Evolutionary conservation across 2,888 invertebrate genomes (phyloP), one percentile per base, ranked within the genome.

Genomic region (Drosophila picticornis): DNA sequence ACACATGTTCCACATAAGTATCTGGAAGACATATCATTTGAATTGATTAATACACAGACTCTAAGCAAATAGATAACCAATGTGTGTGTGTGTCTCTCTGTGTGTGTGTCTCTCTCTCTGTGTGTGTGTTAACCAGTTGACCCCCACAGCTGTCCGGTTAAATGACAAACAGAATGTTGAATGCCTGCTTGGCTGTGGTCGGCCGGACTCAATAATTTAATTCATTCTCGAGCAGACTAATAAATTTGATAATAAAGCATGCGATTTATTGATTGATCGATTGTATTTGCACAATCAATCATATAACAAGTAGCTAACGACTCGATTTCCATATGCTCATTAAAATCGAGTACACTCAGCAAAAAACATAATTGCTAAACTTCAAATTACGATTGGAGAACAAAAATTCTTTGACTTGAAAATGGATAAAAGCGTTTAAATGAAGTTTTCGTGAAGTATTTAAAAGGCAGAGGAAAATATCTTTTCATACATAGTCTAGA

Each of bases 251-350:
- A 62, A 65, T 70, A 69, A 55, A 52, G 46, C 46, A 51, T 57
- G 11, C 56, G 60, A 67, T 48, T 50, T 51, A 11, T 50, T 85
- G 83, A 81, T 78, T 85, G 83, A 84, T 78, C 77, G 75, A 85
- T 81, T 74, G 48, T 67, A 25, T 40, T 22, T 34, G 53, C 43
- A 46, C 56, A 71, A 83, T 81, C 86, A 84, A 81, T 85, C 79
- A 72, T 31, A n/a, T 13, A 46, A 31, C 7, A n/a, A 36, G 48
- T 13, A 32, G 13, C 55, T 7, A 56, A 55, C 36, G 31, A 56
- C n/a, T 27, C n/a, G 6, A 10, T 22, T 55, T n/a, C 32, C 36
- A 27, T 10, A 11, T 25, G 25, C 25, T 16, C 46, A 25, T 46
- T 46, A 27, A 25, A 0, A 46, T 1, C 25, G 13, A 25, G 25